Evolutionary conservation across 2,113 vertebrate genomes (phyloP), one percentile per base, ranked within the genome.

Genomic region (Stictonetta naevosa): DNA sequence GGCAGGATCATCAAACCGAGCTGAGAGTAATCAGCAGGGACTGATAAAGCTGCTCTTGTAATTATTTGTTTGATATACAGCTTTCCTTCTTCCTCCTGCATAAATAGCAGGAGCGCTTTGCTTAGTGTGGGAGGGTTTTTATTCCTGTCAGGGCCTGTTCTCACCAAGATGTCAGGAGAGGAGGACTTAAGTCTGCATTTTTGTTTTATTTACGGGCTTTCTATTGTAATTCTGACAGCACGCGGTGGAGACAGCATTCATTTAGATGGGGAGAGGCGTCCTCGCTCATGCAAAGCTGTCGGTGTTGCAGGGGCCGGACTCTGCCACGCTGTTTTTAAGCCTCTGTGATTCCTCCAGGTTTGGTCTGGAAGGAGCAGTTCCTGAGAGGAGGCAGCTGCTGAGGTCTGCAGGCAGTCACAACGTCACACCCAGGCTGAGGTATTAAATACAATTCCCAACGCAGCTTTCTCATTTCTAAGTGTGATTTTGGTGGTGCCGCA

Each of bases 41-140:
- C 95, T 96, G 96, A 95, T 94, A 96, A 95, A 96, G 92, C 93
- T 92, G 90, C 86, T 93, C 82, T 78, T 77, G 79, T 94, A 97
- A 97, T 95, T 95, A 96, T 94, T 97, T 93, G 91, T 96, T 96
- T 97, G 96, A 95, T 97, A 93, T 95, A 90, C 94, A 94, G 96
- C 96, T 96, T 95, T 94, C 92, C 94, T 93, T 94, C 93, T 82
- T 84, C 90, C 84, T 86, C 10, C 94, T 94, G 91, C 88, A 94
- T 96, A 92, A 96, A 91, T 64, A 92, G 73, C 90, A 81, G 90
- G 76, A 83, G 63, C 84, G 93, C 90, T 95, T 94, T 93, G 85
- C 93, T 81, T 88, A 53, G 91, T 72, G 87, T 80, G 78, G 93
- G 93, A 95, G 94, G 88, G 26, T 82, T 93, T 77, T 90, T 85